Percentiles rank a stretch among this genome's conserved stretches.
These are phyloP conservation scores for Macropis europaea DNA, from an alignment of 2,888 invertebrate genomes.

Conservation along the genomic window DNA sequence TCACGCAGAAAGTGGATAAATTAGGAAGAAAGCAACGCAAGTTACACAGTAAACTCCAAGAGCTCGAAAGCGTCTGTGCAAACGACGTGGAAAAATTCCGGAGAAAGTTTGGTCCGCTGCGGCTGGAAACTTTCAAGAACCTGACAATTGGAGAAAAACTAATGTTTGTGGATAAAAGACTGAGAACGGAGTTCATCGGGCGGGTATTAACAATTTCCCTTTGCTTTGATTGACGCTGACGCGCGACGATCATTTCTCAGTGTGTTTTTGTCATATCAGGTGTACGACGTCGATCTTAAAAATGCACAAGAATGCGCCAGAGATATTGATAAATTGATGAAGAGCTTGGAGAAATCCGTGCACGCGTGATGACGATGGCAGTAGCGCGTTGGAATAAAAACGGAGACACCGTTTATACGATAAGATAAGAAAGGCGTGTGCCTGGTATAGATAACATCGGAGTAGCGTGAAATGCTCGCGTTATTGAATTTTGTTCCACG, in stretches of 20 bases:
- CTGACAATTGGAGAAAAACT: conserved; percentile 62
- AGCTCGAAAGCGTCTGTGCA: conserved; percentile 44
- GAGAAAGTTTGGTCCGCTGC: conserved; percentile 58
- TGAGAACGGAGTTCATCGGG: conserved; percentile 55
- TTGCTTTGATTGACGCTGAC: not conserved
- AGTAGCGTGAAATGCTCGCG: too few species aligned
- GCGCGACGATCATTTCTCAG: not conserved
- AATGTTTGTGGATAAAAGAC: conserved; percentile 54
- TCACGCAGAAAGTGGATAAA: conserved; percentile 59
- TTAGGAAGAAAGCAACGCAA: conserved; percentile 56
- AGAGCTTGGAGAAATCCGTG: conserved; percentile 46
- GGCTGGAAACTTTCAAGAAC: conserved; percentile 63
- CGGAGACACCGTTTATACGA: too few species aligned
- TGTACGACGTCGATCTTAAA: conserved; percentile 62
- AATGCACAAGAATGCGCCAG: conserved; percentile 44
- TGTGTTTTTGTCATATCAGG: conserved; percentile 29
- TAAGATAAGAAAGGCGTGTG: not conserved
- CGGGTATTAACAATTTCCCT: conserved; percentile 45
- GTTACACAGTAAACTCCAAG: conserved; percentile 62
- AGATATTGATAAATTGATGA: conserved; percentile 52
- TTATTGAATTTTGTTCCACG: not conserved
- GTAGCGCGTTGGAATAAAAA: not conserved
- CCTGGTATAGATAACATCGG: not conserved
- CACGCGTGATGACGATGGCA: not conserved
- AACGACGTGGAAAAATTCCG: conserved; percentile 55